A percentile compares a stretch with the other conserved stretches of the same genome.
Evolutionary conservation across 2,888 invertebrate genomes (phyloP).

Genomic region (Crioceris asparagi): DNA sequence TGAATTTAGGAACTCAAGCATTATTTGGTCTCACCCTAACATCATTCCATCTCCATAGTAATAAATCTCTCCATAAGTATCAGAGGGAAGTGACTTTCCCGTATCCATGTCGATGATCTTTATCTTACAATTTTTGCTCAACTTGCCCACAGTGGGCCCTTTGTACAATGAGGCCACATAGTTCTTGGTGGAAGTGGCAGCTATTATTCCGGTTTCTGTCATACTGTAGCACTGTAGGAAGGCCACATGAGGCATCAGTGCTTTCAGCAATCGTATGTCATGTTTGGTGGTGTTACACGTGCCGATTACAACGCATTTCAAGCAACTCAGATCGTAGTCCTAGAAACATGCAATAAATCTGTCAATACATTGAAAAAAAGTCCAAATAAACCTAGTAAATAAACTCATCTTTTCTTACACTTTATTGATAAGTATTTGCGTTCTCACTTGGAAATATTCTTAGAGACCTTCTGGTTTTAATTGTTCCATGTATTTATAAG

Average conservation of each 20-base stretch:
- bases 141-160: conserved; percentile 24
- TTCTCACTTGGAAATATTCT: too few relatives aligned
- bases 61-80: conserved; percentile 27
- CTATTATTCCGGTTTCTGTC: conserved; percentile 27
- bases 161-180: conserved; percentile 18
- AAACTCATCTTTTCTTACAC: too few relatives aligned
- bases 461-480: too few relatives aligned
- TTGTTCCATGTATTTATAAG: too few relatives aligned
- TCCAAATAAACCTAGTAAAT: neutral
- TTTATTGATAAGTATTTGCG: too few relatives aligned
- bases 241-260: conserved; percentile 21
- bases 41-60: conserved; percentile 27
- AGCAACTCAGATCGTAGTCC: conserved; percentile 29
- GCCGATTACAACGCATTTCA: conserved; percentile 27
- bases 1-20: too few relatives aligned
- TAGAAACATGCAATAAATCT: conserved; percentile 13
- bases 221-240: conserved; percentile 26
- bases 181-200: conserved; percentile 18
- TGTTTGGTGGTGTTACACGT: conserved; percentile 21
- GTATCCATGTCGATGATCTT: conserved; percentile 26
- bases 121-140: conserved; percentile 23
- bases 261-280: conserved; percentile 22
- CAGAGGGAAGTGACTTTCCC: conserved; percentile 19
- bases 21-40: conserved; percentile 28
- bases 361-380: neutral